A percentile compares a stretch with the other conserved stretches of the same genome.
These are phyloP conservation scores for Dipus sagitta DNA, from an alignment of 2,797 vertebrate species.

Conservation along the genomic window DNA sequence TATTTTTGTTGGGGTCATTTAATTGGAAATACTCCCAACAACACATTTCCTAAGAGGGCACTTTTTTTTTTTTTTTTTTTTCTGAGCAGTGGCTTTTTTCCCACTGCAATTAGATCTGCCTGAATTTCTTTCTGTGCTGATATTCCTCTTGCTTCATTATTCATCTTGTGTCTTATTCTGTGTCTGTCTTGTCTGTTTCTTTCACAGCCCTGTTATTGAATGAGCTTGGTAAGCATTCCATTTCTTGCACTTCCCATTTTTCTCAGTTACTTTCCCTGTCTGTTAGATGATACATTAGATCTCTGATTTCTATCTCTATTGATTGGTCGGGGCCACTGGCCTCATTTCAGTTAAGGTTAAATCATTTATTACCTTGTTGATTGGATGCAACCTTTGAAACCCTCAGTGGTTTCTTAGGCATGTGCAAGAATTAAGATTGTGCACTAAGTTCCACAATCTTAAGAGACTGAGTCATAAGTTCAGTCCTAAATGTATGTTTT, in stretches of 20 bases:
- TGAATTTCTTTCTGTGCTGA: constrained; percentile 89
- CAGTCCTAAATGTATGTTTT: constrained; percentile 10
- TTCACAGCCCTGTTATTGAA: constrained; percentile 93
- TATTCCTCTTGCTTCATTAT: constrained; percentile 89
- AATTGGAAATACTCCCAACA: constrained; percentile 22
- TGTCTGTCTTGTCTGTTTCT: constrained; percentile 91
- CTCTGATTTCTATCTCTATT: constrained; percentile 69
- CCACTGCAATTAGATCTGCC: constrained; percentile 82
- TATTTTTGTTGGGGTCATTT: constrained; percentile 11
- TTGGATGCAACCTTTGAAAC: constrained; percentile 34
- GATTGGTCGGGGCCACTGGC: constrained; percentile 67
- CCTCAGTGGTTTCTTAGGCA: constrained; percentile 14
- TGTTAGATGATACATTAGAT: constrained; percentile 65
- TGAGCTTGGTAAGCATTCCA: constrained; percentile 92
- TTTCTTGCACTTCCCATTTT: constrained; percentile 86
- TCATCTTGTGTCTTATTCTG: constrained; percentile 92
- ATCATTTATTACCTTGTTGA: constrained; percentile 55
- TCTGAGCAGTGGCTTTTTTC: constrained; percentile 5
- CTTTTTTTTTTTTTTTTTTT: not conserved
- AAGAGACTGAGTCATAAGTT: constrained; percentile 49
- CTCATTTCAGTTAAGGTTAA: constrained; percentile 75
- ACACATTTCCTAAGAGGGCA: not conserved
- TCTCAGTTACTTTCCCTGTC: constrained; percentile 81
- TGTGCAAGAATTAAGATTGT: constrained; percentile 41
- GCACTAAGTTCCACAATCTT: constrained; percentile 28